phyloP scores from a whole-genome alignment of 2,797 vertebrate species.

The Urosaurus nigricauda region DNA sequence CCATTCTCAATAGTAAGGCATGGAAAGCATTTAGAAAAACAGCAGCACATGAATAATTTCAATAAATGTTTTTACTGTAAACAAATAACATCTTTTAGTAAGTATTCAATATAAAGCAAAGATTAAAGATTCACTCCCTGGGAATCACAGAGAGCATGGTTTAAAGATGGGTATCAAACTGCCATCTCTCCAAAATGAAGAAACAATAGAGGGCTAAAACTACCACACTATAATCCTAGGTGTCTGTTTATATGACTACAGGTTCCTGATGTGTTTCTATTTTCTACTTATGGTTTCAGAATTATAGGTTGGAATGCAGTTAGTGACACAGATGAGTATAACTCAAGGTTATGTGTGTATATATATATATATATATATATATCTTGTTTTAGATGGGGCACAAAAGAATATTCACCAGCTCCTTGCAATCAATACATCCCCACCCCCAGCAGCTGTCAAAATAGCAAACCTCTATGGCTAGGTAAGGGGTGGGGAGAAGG shows the following conservation, averaged over 20 bases:
- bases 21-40: conserved; percentile 31
- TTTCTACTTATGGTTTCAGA: background rate
- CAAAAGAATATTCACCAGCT: too few species aligned
- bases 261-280: background rate
- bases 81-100: conserved; percentile 12
- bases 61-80: conserved; percentile 21
- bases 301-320: background rate
- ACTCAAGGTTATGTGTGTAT: too few species aligned
- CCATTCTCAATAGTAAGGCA: background rate
- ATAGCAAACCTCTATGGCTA: too few species aligned
- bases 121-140: background rate
- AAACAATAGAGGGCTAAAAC: conserved; percentile 8
- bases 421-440: background rate
- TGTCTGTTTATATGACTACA: background rate
- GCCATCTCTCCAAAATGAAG: conserved; percentile 13
- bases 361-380: too few species aligned
- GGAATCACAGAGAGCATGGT: conserved; percentile 9
- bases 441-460: background rate
- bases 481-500: too few species aligned
- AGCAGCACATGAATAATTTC: conserved; percentile 23
- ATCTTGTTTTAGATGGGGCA: too few species aligned
- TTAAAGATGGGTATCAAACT: background rate
- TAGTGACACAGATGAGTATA: too few species aligned
- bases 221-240: background rate
- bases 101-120: background rate